phyloP scores from a whole-genome alignment of 2,888 invertebrate genomes.

The Tinea trinotella region DNA sequence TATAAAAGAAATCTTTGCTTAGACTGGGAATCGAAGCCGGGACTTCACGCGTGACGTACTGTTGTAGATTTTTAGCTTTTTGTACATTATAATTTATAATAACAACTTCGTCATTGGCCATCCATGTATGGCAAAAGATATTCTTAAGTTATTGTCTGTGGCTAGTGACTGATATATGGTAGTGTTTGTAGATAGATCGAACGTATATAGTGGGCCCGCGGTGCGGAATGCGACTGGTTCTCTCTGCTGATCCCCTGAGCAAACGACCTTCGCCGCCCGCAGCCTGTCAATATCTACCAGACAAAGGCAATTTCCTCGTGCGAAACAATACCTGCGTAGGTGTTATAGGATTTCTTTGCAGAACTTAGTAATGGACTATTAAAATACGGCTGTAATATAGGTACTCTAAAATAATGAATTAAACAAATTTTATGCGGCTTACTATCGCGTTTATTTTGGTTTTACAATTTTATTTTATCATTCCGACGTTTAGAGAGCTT shows the following conservation, averaged over 20 bases:
- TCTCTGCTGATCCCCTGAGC: constrained; percentile 27
- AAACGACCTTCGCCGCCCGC: constrained; percentile 23
- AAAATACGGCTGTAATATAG: too few species aligned
- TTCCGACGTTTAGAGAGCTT: too few species aligned
- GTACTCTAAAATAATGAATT: too few species aligned
- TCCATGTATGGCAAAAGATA: background rate
- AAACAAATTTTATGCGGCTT: too few species aligned
- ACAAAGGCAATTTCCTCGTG: constrained; percentile 29
- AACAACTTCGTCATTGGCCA: background rate
- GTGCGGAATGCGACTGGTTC: constrained; percentile 41
- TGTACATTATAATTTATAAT: background rate
- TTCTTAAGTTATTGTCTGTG: too few species aligned
- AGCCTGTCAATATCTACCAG: constrained; percentile 12
- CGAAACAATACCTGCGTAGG: constrained; percentile 29
- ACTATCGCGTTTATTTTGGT: too few species aligned
- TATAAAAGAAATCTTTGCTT: too few species aligned
- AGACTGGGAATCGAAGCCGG: too few species aligned
- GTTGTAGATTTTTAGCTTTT: too few species aligned
- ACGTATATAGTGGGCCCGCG: constrained; percentile 6
- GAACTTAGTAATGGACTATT: background rate
- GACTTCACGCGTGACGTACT: too few species aligned
- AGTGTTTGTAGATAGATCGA: constrained; percentile 1
- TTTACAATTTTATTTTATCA: too few species aligned
- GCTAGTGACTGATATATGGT: background rate
- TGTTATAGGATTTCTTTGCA: background rate